phyloP scores from a whole-genome alignment of 1,140 invertebrate species.

The Ceratosolen solmsi region DNA sequence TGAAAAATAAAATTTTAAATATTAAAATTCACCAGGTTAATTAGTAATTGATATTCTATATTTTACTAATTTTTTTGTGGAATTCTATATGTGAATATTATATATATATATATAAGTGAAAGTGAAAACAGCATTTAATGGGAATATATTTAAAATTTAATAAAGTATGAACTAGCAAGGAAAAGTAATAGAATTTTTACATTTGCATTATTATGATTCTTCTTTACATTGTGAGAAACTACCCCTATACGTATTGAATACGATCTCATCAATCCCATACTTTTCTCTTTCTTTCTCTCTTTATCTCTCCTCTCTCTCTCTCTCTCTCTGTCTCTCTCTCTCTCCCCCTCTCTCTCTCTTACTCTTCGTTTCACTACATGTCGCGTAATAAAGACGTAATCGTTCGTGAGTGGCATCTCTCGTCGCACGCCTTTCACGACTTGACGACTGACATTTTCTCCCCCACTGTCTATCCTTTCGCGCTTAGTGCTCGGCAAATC shows the following conservation, averaged over 20 bases:
- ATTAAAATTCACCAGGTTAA: too few species aligned
- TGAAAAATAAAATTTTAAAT: too few species aligned
- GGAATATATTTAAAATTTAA: too few species aligned
- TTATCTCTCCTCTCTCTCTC: not conserved
- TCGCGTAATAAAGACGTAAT: slow-evolving; percentile 50
- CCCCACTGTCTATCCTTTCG: not conserved
- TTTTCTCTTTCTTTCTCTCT: slow-evolving; percentile 39
- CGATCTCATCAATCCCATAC: slow-evolving; percentile 6
- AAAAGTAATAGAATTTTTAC: not conserved
- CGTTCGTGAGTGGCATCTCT: not conserved
- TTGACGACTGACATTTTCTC: slow-evolving; percentile 10
- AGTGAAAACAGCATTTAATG: too few species aligned
- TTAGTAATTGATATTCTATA: too few species aligned
- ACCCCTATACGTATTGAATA: not conserved
- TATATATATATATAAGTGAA: too few species aligned
- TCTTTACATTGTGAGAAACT: not conserved
- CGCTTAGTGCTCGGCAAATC: not conserved
- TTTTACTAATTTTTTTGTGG: too few species aligned
- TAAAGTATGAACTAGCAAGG: too few species aligned
- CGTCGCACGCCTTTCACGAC: not conserved
- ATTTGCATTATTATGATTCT: not conserved
- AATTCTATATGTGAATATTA: too few species aligned
- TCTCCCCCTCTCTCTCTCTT: slow-evolving; percentile 38
- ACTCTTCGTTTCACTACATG: not conserved
- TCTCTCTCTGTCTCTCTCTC: not conserved